Evolutionary conservation across 2,888 invertebrate species (phyloP).

Genomic region (Neuroscelio doddi): DNA sequence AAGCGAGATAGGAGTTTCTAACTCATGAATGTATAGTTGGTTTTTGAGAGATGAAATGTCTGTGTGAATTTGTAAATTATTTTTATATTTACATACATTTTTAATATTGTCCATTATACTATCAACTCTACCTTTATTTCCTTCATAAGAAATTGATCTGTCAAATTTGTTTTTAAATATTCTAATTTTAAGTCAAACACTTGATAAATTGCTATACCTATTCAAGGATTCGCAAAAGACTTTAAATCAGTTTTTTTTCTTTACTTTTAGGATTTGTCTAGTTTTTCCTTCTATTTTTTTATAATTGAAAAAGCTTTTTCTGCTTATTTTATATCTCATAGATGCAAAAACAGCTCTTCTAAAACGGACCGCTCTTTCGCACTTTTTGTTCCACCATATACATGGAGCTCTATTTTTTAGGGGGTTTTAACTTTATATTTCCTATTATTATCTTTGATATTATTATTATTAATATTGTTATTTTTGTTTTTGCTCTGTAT

Average conservation of each 20-base stretch:
- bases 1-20: slow-evolving; percentile 5
- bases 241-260: slow-evolving; percentile 19
- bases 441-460: too few relatives aligned
- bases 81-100: slow-evolving; percentile 2
- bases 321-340: slow-evolving; percentile 14
- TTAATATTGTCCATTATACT: slow-evolving; percentile 8
- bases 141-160: not conserved
- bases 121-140: slow-evolving; percentile 9
- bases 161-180: slow-evolving; percentile 13
- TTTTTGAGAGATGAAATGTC: slow-evolving; percentile 5
- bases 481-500: not conserved
- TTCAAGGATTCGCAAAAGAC: slow-evolving; percentile 16
- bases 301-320: slow-evolving; percentile 15
- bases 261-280: slow-evolving; percentile 16
- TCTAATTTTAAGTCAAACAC: slow-evolving; percentile 28
- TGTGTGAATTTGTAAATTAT: too few relatives aligned
- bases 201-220: not conserved
- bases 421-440: not conserved
- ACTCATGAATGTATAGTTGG: not conserved
- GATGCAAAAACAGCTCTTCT: slow-evolving; percentile 28
- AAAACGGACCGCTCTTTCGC: slow-evolving; percentile 13
- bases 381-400: slow-evolving; percentile 40
- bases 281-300: slow-evolving; percentile 19
- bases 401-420: slow-evolving; percentile 5
- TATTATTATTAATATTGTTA: not conserved